phyloP scores from a whole-genome alignment of 2,888 invertebrate species.

The Himalopsyche anomala region DNA sequence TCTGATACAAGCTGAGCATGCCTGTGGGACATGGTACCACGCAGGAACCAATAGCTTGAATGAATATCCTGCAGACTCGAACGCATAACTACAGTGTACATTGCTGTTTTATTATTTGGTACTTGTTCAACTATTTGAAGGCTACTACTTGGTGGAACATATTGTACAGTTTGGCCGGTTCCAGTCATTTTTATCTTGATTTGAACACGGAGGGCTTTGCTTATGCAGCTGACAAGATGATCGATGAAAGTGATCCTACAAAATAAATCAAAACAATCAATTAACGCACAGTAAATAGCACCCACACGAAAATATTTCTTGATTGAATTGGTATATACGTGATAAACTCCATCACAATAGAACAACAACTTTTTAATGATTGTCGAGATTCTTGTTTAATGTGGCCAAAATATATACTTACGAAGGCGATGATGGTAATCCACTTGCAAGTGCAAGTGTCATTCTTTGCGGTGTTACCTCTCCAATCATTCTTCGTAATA shows the following conservation, averaged over 20 bases:
- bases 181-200: slow-evolving; percentile 80
- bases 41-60: slow-evolving; percentile 87
- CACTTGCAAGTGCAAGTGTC: slow-evolving; percentile 69
- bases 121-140: slow-evolving; percentile 29
- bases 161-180: slow-evolving; percentile 66
- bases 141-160: slow-evolving; percentile 36
- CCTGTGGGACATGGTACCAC: slow-evolving; percentile 89
- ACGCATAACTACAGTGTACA: slow-evolving; percentile 77
- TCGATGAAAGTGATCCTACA: slow-evolving; percentile 88
- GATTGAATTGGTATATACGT: background rate
- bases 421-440: slow-evolving; percentile 68
- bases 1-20: slow-evolving; percentile 92
- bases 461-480: slow-evolving; percentile 92
- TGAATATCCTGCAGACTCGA: slow-evolving; percentile 71
- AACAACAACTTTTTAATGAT: too few relatives aligned
- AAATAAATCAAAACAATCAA: slow-evolving; percentile 57
- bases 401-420: slow-evolving; percentile 62
- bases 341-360: too few relatives aligned
- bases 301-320: background rate
- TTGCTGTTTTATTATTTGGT: slow-evolving; percentile 46
- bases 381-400: background rate
- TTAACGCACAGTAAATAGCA: too few relatives aligned
- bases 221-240: slow-evolving; percentile 92
- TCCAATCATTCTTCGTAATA: slow-evolving; percentile 90
- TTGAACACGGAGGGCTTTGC: slow-evolving; percentile 93